Evolutionary conservation across 2,113 vertebrate species (phyloP).

Genomic region (Tachuris rubrigastra): DNA sequence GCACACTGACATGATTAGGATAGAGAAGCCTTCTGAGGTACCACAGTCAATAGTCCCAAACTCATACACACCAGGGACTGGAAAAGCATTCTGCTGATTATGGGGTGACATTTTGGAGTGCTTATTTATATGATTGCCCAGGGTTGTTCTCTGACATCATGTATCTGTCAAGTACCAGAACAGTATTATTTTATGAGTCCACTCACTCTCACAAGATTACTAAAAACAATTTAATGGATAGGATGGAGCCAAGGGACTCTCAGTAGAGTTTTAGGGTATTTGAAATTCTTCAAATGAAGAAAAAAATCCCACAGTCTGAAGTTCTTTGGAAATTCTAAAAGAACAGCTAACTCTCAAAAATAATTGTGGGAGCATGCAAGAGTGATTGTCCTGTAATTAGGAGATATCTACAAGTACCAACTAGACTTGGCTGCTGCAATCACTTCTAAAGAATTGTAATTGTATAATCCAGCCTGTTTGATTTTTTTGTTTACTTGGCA

Average conservation of each 20-base stretch:
- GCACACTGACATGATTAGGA: not conserved
- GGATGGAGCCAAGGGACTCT: not conserved
- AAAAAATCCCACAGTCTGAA: not conserved
- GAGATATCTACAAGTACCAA: not conserved
- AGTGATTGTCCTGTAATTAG: not conserved
- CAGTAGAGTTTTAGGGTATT: not conserved
- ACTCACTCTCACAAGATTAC: not conserved
- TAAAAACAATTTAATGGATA: not conserved
- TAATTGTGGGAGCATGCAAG: not conserved
- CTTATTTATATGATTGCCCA: constrained; percentile 18
- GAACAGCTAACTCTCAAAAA: not conserved
- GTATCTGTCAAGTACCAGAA: not conserved
- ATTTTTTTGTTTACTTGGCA: not conserved
- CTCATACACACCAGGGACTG: not conserved
- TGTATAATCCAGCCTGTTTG: not conserved
- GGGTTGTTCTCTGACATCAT: not conserved
- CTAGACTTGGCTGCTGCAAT: not conserved
- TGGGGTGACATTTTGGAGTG: not conserved
- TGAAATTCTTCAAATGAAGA: not conserved
- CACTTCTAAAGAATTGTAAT: not conserved
- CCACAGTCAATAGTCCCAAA: not conserved
- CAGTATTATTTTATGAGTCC: rapidly evolving
- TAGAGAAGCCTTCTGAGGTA: not conserved
- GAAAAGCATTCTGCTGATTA: not conserved
- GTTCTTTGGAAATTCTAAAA: not conserved